Percentiles rank a stretch among this genome's conserved stretches.
These are phyloP conservation scores for Murina feae DNA, from an alignment of 2,113 vertebrate genomes.

Conservation along the genomic window DNA sequence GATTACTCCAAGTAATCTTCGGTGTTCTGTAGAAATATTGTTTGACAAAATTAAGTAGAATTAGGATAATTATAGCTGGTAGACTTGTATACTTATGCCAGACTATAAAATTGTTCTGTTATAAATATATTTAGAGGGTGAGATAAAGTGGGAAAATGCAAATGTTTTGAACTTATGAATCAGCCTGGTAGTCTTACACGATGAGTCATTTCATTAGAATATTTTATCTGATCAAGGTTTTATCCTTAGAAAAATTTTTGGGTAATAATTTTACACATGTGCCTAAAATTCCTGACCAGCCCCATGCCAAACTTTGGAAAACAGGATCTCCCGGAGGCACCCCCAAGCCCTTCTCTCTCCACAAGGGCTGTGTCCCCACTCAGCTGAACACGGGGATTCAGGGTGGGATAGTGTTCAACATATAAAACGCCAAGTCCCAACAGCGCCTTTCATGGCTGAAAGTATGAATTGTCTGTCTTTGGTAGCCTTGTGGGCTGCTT, in stretches of 20 bases:
- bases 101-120: background rate
- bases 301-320: background rate
- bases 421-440: background rate
- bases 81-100: background rate
- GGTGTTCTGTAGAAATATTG: background rate
- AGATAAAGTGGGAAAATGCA: background rate
- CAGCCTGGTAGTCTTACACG: background rate
- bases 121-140: background rate
- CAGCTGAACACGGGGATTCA: accelerated
- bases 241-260: background rate
- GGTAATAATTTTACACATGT: background rate
- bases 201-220: background rate
- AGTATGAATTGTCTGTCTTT: background rate
- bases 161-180: background rate
- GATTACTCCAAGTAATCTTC: background rate
- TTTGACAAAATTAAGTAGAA: background rate
- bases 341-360: background rate
- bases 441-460: background rate
- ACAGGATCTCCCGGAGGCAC: background rate
- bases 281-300: background rate
- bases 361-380: too few relatives aligned
- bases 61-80: background rate
- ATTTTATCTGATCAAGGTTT: background rate
- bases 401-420: background rate
- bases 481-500: background rate